phyloP scores from a whole-genome alignment of 37 sponge, comb jelly and placozoan species.

The Dysidea cf. avara region DNA sequence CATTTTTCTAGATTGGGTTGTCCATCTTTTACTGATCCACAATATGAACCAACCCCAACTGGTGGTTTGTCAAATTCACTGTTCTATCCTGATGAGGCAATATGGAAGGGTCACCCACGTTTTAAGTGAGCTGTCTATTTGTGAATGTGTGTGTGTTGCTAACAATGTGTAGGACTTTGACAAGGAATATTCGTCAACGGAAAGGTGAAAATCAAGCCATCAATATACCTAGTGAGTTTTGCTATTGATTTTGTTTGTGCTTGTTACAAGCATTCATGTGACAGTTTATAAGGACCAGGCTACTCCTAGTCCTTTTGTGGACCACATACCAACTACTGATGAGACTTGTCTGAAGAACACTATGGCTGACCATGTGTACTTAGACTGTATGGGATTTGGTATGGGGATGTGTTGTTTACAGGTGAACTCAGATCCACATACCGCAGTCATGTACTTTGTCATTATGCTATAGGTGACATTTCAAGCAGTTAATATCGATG shows the following conservation, averaged over 20 bases:
- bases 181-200: constrained; percentile 84
- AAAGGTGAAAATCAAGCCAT: constrained; percentile 85
- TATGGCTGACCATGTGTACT: constrained; percentile 89
- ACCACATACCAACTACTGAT: constrained; percentile 58
- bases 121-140: constrained; percentile 47
- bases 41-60: constrained; percentile 36
- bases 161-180: constrained; percentile 53
- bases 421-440: constrained; percentile 13
- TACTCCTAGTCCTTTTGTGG: constrained; percentile 76
- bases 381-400: constrained; percentile 96
- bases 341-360: constrained; percentile 55
- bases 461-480: constrained; percentile 72
- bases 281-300: constrained; percentile 60
- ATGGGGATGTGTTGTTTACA: constrained; percentile 97
- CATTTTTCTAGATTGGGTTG: constrained; percentile 69
- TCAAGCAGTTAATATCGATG: constrained; percentile 83
- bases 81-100: constrained; percentile 92
- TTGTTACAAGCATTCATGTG: not conserved
- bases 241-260: not conserved
- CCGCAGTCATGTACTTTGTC: not conserved
- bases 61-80: constrained; percentile 66
- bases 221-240: constrained; percentile 80
- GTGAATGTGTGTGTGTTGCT: not conserved
- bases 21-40: constrained; percentile 81
- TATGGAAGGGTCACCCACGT: constrained; percentile 80